phyloP scores from a whole-genome alignment of 1,140 invertebrate genomes.

The Bemisia tabaci region DNA sequence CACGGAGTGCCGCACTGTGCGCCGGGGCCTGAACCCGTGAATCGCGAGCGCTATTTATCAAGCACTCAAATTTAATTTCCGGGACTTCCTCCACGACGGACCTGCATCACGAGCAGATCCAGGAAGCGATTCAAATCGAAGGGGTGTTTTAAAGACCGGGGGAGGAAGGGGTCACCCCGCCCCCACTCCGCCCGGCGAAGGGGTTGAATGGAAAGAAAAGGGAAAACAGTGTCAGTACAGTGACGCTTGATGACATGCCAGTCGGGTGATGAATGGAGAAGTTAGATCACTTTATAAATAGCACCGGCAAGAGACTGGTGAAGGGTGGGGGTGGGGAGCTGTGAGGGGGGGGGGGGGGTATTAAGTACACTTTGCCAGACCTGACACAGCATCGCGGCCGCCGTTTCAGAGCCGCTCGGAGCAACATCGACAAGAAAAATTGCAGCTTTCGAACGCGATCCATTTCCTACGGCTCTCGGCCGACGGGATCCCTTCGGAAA shows the following conservation, averaged over 20 bases:
- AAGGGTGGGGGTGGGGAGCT: background rate
- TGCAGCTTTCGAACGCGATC: background rate
- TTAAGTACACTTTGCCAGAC: background rate
- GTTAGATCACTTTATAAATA: constrained; percentile 3
- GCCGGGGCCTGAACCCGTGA: no score
- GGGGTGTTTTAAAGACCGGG: no score
- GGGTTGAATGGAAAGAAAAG: background rate
- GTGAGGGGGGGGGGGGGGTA: background rate
- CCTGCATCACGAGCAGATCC: no score
- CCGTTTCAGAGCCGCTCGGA: background rate
- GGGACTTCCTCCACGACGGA: no score
- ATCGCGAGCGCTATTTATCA: no score
- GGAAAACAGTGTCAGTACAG: background rate
- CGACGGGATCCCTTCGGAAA: no score
- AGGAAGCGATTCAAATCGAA: no score
- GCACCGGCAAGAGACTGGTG: background rate
- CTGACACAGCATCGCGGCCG: background rate
- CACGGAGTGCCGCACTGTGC: no score
- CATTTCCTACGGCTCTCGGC: no score
- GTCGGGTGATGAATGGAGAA: background rate
- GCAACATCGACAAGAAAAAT: background rate
- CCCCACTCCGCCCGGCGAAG: background rate
- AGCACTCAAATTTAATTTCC: no score
- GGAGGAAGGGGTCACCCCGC: background rate
- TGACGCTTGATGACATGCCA: background rate